Evolutionary conservation across 2,797 vertebrate genomes (phyloP).

Genomic region (Danio kyathit): DNA sequence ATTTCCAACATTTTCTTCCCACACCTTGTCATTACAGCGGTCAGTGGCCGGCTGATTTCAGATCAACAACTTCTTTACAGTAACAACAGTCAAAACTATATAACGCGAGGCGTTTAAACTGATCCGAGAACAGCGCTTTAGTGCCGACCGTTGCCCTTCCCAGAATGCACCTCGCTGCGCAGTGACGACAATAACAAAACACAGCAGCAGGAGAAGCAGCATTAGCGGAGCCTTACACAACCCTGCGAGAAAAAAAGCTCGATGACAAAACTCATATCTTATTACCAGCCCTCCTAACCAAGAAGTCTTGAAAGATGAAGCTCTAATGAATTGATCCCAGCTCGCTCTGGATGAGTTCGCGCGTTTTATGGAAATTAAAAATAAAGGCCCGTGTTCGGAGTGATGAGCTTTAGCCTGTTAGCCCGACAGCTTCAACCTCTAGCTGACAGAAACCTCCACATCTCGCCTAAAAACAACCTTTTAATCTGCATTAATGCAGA

Average conservation of each 20-base stretch:
- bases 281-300: background rate
- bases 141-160: conserved; percentile 54
- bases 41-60: conserved; percentile 1
- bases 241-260: background rate
- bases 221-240: conserved; percentile 24
- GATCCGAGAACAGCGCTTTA: conserved; percentile 11
- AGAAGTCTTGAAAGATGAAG: background rate
- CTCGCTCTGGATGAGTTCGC: background rate
- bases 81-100: background rate
- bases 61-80: background rate
- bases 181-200: conserved; percentile 85
- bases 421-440: conserved; percentile 48
- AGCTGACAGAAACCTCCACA: conserved; percentile 33
- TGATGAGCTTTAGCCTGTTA: conserved; percentile 47
- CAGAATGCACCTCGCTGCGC: conserved; percentile 72
- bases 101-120: background rate
- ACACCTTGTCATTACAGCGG: background rate
- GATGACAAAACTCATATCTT: background rate
- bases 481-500: conserved; percentile 1
- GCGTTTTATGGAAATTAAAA: conserved; percentile 2
- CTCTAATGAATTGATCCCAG: background rate
- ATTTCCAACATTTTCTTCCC: background rate
- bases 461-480: conserved; percentile 21
- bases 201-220: conserved; percentile 64
- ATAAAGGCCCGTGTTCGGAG: conserved; percentile 28